These are phyloP conservation scores for Dromiciops gliroides DNA, from an alignment of 2,113 vertebrate species.

Conservation along the genomic window DNA sequence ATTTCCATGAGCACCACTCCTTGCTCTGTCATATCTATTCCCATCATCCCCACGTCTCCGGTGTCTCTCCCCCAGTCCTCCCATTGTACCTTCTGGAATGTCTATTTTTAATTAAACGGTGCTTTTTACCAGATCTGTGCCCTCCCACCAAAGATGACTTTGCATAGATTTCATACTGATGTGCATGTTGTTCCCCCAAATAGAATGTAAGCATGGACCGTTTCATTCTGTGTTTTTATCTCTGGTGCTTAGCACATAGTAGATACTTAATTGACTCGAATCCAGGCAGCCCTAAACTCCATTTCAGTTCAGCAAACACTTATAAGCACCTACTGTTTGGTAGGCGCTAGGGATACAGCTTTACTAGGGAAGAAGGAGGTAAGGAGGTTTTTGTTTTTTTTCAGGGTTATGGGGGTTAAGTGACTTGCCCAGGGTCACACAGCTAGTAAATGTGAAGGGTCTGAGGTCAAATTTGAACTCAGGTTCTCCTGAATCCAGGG, in stretches of 20 bases:
- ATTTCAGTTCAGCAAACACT: neutral
- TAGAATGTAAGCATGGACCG: neutral
- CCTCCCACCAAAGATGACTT: neutral
- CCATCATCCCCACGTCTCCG: neutral
- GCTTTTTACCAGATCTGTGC: neutral
- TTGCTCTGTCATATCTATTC: neutral
- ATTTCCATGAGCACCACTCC: neutral
- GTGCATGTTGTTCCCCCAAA: neutral
- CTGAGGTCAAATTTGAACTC: too few relatives aligned
- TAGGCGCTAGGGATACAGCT: neutral
- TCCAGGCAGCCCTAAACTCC: neutral
- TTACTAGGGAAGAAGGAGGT: neutral
- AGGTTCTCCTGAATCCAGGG: too few relatives aligned
- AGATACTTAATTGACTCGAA: neutral
- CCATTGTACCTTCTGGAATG: neutral
- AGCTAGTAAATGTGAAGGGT: too few relatives aligned
- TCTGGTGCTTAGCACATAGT: neutral
- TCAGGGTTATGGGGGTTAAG: too few relatives aligned
- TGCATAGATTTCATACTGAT: neutral
- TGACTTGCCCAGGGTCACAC: too few relatives aligned
- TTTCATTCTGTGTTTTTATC: neutral
- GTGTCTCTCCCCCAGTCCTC: neutral
- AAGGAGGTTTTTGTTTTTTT: too few relatives aligned
- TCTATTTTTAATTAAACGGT: neutral
- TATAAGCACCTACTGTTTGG: neutral